A percentile compares a stretch with the other conserved stretches of the same genome.
phyloP scores from a whole-genome alignment of 1,140 invertebrate genomes.

The Latrodectus geometricus region DNA sequence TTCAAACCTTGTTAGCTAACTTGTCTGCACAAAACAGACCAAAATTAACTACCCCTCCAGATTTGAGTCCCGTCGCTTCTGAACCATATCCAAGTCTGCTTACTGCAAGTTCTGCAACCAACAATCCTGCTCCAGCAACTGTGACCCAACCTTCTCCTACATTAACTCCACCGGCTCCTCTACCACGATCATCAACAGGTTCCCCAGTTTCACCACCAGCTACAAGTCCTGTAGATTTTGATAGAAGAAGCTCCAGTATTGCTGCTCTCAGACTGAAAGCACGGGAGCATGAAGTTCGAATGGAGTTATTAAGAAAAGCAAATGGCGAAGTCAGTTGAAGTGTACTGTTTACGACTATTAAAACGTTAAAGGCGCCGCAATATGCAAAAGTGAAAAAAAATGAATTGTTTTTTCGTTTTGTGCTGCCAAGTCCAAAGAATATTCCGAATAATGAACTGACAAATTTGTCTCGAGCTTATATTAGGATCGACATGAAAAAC shows the following conservation, averaged over 20 bases:
- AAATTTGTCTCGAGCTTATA: too few species aligned
- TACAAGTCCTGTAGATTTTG: slow-evolving; percentile 71
- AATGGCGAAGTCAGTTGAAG: slow-evolving; percentile 75
- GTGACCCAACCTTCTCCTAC: slow-evolving; percentile 41
- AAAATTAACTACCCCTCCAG: slow-evolving; percentile 65
- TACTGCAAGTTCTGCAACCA: not conserved
- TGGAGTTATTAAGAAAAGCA: slow-evolving; percentile 83
- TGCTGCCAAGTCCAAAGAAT: too few species aligned
- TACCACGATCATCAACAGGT: slow-evolving; percentile 54
- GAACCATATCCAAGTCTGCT: slow-evolving; percentile 34
- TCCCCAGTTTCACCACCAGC: slow-evolving; percentile 31
- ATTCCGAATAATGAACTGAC: too few species aligned
- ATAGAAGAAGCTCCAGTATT: slow-evolving; percentile 88
- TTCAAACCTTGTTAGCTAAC: slow-evolving; percentile 85
- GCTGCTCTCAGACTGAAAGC: slow-evolving; percentile 90
- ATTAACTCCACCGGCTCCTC: slow-evolving; percentile 20
- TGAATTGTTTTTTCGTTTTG: too few species aligned
- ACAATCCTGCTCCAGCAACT: slow-evolving; percentile 22
- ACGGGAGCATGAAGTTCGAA: slow-evolving; percentile 87
- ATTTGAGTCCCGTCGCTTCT: slow-evolving; percentile 27
- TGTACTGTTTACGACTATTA: too few species aligned
- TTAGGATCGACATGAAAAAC: too few species aligned
- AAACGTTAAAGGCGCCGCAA: too few species aligned
- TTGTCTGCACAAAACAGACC: slow-evolving; percentile 77
- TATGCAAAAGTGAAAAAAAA: too few species aligned